These are phyloP conservation scores for Planiliza haematocheilus DNA, from an alignment of 2,113 vertebrate genomes.

Conservation along the genomic window DNA sequence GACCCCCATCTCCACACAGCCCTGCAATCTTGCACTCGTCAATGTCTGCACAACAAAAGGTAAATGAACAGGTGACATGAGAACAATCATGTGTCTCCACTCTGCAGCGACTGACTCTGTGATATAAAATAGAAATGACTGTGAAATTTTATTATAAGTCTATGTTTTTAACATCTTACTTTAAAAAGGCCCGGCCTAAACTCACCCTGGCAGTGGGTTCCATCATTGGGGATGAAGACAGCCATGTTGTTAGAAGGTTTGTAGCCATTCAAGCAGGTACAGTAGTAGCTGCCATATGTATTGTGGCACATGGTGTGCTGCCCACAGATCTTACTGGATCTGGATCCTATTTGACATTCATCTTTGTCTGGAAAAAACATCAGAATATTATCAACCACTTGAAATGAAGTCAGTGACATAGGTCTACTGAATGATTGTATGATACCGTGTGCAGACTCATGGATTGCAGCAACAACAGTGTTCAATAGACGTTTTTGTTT, in stretches of 20 bases:
- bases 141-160: not conserved
- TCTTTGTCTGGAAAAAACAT: constrained; percentile 89
- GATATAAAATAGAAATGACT: no score
- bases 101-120: no score
- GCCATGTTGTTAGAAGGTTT: constrained; percentile 89
- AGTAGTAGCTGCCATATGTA: constrained; percentile 93
- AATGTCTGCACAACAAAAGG: constrained; percentile 80
- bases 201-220: constrained; percentile 92
- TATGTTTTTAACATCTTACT: not conserved
- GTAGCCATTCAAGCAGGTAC: constrained; percentile 90
- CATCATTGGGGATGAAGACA: constrained; percentile 95
- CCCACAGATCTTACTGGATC: constrained; percentile 88
- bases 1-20: constrained; percentile 85
- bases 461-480: no score
- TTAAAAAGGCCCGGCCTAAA: not conserved
- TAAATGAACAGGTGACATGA: fast-evolving
- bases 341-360: constrained; percentile 89
- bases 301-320: constrained; percentile 91
- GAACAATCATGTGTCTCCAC: no score
- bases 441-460: no score
- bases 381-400: not conserved
- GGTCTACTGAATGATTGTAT: no score
- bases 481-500: no score
- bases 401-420: no score
- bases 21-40: constrained; percentile 87